These are phyloP conservation scores for Petrocephalus zakoni DNA, from an alignment of 2,113 vertebrate genomes.

Conservation along the genomic window DNA sequence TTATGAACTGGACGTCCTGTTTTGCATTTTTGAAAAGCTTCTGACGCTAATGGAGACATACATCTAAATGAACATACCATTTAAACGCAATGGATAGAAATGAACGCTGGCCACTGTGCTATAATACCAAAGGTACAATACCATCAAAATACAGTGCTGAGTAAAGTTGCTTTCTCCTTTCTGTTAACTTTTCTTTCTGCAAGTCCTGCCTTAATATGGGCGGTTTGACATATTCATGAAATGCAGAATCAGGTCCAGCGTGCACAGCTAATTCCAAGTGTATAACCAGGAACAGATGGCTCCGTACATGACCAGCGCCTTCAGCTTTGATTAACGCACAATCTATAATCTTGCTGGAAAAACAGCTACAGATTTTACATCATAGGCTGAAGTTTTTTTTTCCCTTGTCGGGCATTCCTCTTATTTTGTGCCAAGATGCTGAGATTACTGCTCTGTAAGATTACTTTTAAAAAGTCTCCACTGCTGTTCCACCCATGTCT, in stretches of 20 bases:
- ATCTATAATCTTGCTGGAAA: conserved; percentile 20
- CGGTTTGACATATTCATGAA: conserved; percentile 18
- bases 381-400: background rate
- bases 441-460: conserved; percentile 1
- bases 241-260: background rate
- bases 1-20: background rate
- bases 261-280: background rate
- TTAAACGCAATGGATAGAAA: background rate
- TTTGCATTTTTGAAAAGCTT: background rate
- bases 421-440: conserved; percentile 16
- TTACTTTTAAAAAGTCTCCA: background rate
- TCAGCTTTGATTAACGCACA: conserved; percentile 35
- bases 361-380: conserved; percentile 15
- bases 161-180: background rate
- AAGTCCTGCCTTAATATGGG: conserved; percentile 47
- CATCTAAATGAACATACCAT: background rate
- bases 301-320: background rate
- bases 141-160: background rate
- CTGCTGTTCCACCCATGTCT: background rate
- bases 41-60: background rate
- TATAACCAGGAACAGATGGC: conserved; percentile 8
- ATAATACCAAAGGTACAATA: background rate
- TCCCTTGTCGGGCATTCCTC: background rate
- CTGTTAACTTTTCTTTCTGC: conserved; percentile 21
- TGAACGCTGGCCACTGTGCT: background rate